A percentile compares a stretch with the other conserved stretches of the same genome.
Evolutionary conservation across 2,888 invertebrate genomes (phyloP).

Genomic region (Acrocera orbiculus): DNA sequence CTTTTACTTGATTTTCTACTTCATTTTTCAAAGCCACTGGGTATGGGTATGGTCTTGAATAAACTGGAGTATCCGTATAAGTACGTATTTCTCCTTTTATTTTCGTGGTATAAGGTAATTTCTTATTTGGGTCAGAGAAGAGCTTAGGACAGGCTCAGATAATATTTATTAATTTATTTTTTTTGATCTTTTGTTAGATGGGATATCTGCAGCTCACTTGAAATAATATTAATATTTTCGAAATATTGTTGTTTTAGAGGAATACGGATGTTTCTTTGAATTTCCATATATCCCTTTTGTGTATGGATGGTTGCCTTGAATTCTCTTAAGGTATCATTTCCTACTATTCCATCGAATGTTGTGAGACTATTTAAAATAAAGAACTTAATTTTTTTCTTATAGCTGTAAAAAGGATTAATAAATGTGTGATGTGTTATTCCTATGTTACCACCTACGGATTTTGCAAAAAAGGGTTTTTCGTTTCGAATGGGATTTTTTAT

Average conservation of each 20-base stretch:
- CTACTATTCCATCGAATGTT: slow-evolving; percentile 8
- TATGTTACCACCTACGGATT: slow-evolving; percentile 9
- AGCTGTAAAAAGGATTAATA: slow-evolving; percentile 4
- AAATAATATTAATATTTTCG: slow-evolving; percentile 3
- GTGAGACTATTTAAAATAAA: slow-evolving; percentile 6
- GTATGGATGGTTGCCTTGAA: slow-evolving; percentile 5
- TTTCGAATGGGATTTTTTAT: slow-evolving; percentile 8
- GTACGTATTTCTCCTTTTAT: slow-evolving; percentile 1
- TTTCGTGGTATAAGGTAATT: not conserved
- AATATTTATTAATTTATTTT: not conserved
- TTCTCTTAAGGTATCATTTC: slow-evolving; percentile 8
- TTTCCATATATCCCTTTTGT: slow-evolving; percentile 6
- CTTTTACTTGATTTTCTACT: slow-evolving; percentile 1
- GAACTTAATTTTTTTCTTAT: slow-evolving; percentile 7
- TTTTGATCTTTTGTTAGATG: slow-evolving; percentile 1
- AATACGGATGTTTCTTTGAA: slow-evolving; percentile 1
- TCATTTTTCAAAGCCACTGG: not conserved
- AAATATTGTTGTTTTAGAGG: slow-evolving; percentile 3
- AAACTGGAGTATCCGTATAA: not conserved
- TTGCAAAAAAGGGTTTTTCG: slow-evolving; percentile 9
- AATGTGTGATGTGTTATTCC: slow-evolving; percentile 9
- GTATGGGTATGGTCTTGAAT: not conserved
- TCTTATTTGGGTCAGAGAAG: not conserved
- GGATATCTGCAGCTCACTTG: not conserved
- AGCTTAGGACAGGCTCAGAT: not conserved